These are phyloP conservation scores for Vanacampus margaritifer DNA, from an alignment of 2,113 vertebrate species.

Conservation along the genomic window DNA sequence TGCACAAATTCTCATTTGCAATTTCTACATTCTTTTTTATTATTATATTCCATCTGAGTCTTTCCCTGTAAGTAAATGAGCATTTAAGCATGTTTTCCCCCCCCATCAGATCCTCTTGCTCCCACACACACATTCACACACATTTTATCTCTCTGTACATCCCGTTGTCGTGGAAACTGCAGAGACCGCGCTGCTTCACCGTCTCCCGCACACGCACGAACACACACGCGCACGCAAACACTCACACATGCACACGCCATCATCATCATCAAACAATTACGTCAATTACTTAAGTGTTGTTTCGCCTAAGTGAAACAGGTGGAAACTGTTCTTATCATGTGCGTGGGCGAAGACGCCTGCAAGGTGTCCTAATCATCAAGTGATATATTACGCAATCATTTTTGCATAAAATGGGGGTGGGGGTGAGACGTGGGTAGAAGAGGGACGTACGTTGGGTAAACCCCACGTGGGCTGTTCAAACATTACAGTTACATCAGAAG, in stretches of 20 bases:
- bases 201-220: neutral
- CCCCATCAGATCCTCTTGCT: constrained; percentile 1
- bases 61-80: constrained; percentile 3
- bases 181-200: constrained; percentile 28
- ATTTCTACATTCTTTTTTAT: neutral
- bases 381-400: constrained; percentile 39
- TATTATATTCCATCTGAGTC: constrained; percentile 15
- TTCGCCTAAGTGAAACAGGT: constrained; percentile 47
- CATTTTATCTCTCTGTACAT: constrained; percentile 26
- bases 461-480: neutral
- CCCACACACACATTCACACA: constrained; percentile 7
- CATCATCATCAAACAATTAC: constrained; percentile 32
- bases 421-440: neutral
- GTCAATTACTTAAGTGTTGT: constrained; percentile 34
- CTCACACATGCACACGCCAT: neutral
- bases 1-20: neutral
- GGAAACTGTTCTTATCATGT: constrained; percentile 16
- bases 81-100: constrained; percentile 4
- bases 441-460: neutral
- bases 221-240: neutral
- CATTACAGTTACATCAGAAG: neutral
- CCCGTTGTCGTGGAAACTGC: constrained; percentile 71
- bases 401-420: constrained; percentile 7
- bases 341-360: constrained; percentile 18
- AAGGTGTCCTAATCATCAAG: constrained; percentile 46